These are phyloP conservation scores for Harpagifer antarcticus DNA, from an alignment of 2,797 vertebrate genomes.

Conservation along the genomic window DNA sequence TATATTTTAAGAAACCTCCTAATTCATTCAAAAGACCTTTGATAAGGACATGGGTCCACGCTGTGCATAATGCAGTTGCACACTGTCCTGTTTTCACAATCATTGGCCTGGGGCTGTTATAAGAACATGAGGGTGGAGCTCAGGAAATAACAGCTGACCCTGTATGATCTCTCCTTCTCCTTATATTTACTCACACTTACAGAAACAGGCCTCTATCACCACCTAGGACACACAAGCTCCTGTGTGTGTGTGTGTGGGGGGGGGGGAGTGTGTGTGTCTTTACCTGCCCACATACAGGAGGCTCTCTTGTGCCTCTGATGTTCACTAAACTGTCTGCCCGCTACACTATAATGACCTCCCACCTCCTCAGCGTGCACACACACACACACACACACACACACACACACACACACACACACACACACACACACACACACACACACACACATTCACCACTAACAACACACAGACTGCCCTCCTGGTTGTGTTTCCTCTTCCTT, in stretches of 20 bases:
- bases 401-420: slow-evolving; percentile 33
- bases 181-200: slow-evolving; percentile 74
- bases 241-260: slow-evolving; percentile 9
- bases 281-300: slow-evolving; percentile 58
- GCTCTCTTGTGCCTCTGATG: slow-evolving; percentile 65
- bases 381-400: slow-evolving; percentile 31
- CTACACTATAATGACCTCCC: slow-evolving; percentile 64
- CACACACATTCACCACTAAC: slow-evolving; percentile 32
- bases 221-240: slow-evolving; percentile 29
- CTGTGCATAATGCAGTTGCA: slow-evolving; percentile 43
- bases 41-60: slow-evolving; percentile 3
- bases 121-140: slow-evolving; percentile 80
- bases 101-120: slow-evolving; percentile 64
- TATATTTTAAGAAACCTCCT: slow-evolving; percentile 10
- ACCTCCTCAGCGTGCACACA: slow-evolving; percentile 37
- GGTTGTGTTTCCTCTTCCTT: slow-evolving; percentile 76
- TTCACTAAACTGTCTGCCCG: slow-evolving; percentile 73
- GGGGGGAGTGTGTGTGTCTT: slow-evolving; percentile 6
- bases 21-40: slow-evolving; percentile 10
- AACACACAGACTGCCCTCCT: slow-evolving; percentile 58
- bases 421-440: slow-evolving; percentile 30
- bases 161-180: slow-evolving; percentile 75
- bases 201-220: slow-evolving; percentile 45
- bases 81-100: slow-evolving; percentile 61
- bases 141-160: slow-evolving; percentile 86